Evolutionary conservation across 2,888 invertebrate genomes (phyloP).

Genomic region (Subacronicta megacephala): DNA sequence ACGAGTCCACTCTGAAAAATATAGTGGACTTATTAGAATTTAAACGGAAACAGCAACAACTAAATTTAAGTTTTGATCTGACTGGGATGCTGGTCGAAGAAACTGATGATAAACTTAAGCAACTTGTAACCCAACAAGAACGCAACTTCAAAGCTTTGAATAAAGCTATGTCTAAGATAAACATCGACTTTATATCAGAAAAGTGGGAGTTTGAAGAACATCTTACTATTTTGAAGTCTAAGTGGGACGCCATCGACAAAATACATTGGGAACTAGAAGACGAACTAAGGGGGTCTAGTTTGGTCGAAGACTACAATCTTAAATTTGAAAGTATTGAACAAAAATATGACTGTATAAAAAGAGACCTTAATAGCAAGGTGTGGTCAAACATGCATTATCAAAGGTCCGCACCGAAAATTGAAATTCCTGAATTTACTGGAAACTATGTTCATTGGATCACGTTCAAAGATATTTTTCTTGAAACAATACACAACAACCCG

Average conservation of each 20-base stretch:
- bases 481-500: conserved; percentile 14
- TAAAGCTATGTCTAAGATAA: not conserved
- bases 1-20: not conserved
- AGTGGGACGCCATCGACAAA: not conserved
- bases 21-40: not conserved
- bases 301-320: not conserved
- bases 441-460: conserved; percentile 16
- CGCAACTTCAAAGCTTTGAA: not conserved
- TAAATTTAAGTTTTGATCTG: not conserved
- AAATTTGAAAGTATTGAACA: not conserved
- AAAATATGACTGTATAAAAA: not conserved
- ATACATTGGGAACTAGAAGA: not conserved
- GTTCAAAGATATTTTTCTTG: conserved; percentile 9
- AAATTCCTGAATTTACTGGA: conserved; percentile 17
- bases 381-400: not conserved
- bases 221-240: not conserved
- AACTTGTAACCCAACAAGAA: not conserved
- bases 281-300: not conserved
- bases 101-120: not conserved
- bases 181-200: not conserved
- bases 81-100: not conserved
- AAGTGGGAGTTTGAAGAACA: not conserved
- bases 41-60: not conserved
- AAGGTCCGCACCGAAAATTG: conserved; percentile 11
- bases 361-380: not conserved